Conservation (phyloP, 2,113 vertebrate genomes). For the Xiphophorus couchianus region DNA sequence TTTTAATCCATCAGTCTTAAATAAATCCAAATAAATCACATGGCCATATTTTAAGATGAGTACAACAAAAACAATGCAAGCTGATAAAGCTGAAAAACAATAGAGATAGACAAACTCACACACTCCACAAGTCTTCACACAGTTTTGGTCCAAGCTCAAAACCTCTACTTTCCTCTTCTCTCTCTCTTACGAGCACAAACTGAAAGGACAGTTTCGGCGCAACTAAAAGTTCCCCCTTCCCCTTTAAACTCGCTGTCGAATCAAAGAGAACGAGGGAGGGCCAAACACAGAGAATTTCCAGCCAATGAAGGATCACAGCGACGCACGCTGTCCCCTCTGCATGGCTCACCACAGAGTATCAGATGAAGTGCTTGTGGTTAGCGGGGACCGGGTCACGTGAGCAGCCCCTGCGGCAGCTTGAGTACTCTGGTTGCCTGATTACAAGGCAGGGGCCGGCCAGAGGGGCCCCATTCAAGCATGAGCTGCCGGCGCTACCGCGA, state of each 20-base stretch:
- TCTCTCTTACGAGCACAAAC: slow-evolving; percentile 39
- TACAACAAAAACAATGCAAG: neutral
- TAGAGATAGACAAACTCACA: slow-evolving; percentile 56
- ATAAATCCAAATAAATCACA: neutral
- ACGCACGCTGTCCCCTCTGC: slow-evolving; percentile 65
- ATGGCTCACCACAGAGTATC: slow-evolving; percentile 77
- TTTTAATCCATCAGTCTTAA: neutral
- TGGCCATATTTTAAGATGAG: neutral
- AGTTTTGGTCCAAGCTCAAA: slow-evolving; percentile 32
- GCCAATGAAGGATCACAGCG: slow-evolving; percentile 71
- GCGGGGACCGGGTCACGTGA: slow-evolving; percentile 75
- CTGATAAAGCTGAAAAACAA: neutral
- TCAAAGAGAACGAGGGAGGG: slow-evolving; percentile 68
- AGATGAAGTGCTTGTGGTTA: slow-evolving; percentile 84
- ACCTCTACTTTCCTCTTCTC: slow-evolving; percentile 39
- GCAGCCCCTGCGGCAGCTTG: slow-evolving; percentile 50
- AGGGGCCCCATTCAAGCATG: slow-evolving; percentile 71
- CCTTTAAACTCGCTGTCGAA: slow-evolving; percentile 63
- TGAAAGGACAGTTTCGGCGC: slow-evolving; percentile 39
- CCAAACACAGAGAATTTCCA: slow-evolving; percentile 47
- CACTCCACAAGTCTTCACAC: slow-evolving; percentile 24
- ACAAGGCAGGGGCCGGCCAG: slow-evolving; percentile 76
- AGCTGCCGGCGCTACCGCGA: slow-evolving; percentile 71
- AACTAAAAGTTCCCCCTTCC: slow-evolving; percentile 64
- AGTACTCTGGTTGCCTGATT: slow-evolving; percentile 77